Conservation (phyloP, 2,888 invertebrate species). For the Papilio elwesi region DNA sequence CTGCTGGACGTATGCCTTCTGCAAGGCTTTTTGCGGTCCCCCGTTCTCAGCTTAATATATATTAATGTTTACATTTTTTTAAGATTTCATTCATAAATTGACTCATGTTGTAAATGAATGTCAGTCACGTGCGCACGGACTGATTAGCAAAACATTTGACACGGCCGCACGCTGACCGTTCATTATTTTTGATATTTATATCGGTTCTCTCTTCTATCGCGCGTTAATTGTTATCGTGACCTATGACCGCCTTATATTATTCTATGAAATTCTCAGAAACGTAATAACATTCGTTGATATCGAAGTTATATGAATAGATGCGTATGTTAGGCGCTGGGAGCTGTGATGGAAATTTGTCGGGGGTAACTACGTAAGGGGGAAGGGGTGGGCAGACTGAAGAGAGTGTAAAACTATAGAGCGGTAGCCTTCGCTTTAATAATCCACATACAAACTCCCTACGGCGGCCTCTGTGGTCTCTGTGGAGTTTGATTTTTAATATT, state of each 20-base stretch:
- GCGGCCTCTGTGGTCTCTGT: constrained; percentile 45
- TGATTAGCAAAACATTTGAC: constrained; percentile 68
- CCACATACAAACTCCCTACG: constrained; percentile 63
- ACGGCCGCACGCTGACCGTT: constrained; percentile 50
- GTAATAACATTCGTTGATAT: constrained; percentile 58
- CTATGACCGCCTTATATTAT: constrained; percentile 62
- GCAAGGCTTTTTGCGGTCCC: too few relatives aligned
- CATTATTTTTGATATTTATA: constrained; percentile 53
- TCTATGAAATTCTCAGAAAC: constrained; percentile 64
- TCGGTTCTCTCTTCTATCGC: constrained; percentile 63
- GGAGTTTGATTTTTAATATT: neutral
- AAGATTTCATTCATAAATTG: neutral
- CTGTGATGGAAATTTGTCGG: constrained; percentile 53
- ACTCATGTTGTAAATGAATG: constrained; percentile 45
- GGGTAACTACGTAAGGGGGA: constrained; percentile 48
- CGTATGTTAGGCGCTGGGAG: constrained; percentile 30
- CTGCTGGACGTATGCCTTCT: too few relatives aligned
- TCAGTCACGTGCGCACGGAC: constrained; percentile 57
- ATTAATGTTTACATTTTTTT: too few relatives aligned
- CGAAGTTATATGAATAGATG: constrained; percentile 37
- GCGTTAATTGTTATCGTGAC: constrained; percentile 69
- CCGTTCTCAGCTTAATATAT: too few relatives aligned
- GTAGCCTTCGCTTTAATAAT: constrained; percentile 72
- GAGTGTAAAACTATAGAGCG: constrained; percentile 56
- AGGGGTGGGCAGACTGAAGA: constrained; percentile 44